Percentiles rank a stretch among this genome's conserved stretches.
phyloP scores from a whole-genome alignment of 1,140 invertebrate species.

The Centruroides sculpturatus region DNA sequence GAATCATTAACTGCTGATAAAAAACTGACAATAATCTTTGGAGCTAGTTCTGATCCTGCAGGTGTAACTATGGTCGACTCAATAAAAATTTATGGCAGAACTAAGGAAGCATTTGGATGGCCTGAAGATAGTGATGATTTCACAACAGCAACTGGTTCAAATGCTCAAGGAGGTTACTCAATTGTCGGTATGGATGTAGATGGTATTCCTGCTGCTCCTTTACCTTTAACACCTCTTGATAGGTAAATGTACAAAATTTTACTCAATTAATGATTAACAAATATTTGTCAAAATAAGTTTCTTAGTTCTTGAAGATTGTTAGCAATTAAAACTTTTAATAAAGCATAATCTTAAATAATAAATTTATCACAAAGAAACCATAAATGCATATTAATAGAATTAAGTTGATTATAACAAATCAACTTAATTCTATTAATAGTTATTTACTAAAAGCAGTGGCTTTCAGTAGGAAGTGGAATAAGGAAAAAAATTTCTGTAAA shows the following conservation, averaged over 20 bases:
- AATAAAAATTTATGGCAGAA: slow-evolving; percentile 84
- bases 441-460: too few species aligned
- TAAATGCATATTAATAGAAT: too few species aligned
- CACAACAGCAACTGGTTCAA: slow-evolving; percentile 27
- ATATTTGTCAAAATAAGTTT: neutral
- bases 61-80: slow-evolving; percentile 84
- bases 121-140: slow-evolving; percentile 86
- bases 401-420: too few species aligned
- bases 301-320: neutral
- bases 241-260: neutral
- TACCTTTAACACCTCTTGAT: slow-evolving; percentile 28
- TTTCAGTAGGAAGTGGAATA: too few species aligned
- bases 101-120: slow-evolving; percentile 92
- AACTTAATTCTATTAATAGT: too few species aligned
- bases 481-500: too few species aligned
- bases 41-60: slow-evolving; percentile 68
- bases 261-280: neutral
- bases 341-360: too few species aligned
- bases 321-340: too few species aligned
- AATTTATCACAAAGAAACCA: too few species aligned
- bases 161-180: slow-evolving; percentile 1
- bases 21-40: slow-evolving; percentile 68
- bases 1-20: slow-evolving; percentile 88
- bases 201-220: slow-evolving; percentile 15
- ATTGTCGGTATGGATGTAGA: slow-evolving; percentile 15